Evolutionary conservation across 1,140 invertebrate genomes (phyloP), one percentile per base, ranked within the genome.

Genomic region (Saccostrea echinata): DNA sequence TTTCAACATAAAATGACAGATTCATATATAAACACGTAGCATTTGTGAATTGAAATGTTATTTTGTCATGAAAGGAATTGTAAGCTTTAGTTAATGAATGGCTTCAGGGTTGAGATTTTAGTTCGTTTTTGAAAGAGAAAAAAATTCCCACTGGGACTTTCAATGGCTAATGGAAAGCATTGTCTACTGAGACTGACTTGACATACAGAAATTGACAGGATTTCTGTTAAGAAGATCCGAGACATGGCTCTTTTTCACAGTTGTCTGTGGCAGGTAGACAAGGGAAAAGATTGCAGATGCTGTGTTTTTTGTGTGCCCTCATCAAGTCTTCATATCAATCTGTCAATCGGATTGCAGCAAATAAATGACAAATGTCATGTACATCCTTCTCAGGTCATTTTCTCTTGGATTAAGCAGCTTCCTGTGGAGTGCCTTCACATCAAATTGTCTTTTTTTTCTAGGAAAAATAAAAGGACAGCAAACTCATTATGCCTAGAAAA

Each of bases 301-400:
- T 76, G 68, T 35, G 68, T 30, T 76, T 76, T 88, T 86, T 84
- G 57, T 76, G 76, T 61, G 88, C 86, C 81, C 80, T 88, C 81
- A 82, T 76, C 68, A 76, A 76, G 68, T 76, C 68, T 76, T 76
- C 68, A 76, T 76, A 76, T 76, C 68, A 76, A 76, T 33, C 68
- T 76, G 68, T 76, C 68, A 76, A 76, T 76, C 68, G 30, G 68
- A 76, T 76, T 76, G 68, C 68, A 76, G 57, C 82, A 57, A 83
- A 88, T 84, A 88, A 88, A 88, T 88, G 55, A 81, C 27, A 64
- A 82, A 71, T 86, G 88, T 88, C 88, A 88, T 86, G 84, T 86
- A 83, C 88, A 88, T 88, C 88, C 88, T 88, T 84, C 83, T 83
- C 80, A 80, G 88, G 88, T 88, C 86, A 88, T 86, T 88, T 86